phyloP scores from a whole-genome alignment of 2,888 invertebrate species.

The Orthonevra nobilis region DNA sequence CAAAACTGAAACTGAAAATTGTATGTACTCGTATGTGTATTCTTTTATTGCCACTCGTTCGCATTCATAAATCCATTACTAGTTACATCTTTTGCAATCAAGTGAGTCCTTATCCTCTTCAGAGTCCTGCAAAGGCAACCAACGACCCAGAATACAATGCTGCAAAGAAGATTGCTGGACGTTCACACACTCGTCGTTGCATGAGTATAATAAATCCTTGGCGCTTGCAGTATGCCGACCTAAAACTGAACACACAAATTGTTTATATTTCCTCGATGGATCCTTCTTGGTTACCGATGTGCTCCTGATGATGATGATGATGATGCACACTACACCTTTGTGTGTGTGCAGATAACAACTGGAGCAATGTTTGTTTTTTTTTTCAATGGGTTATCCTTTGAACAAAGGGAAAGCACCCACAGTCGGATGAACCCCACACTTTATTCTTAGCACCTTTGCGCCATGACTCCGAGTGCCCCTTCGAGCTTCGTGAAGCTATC shows the following conservation, averaged over 20 bases:
- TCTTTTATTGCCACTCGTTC: constrained; percentile 33
- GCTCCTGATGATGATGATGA: constrained; percentile 33
- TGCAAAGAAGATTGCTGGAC: constrained; percentile 12
- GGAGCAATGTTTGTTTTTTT: constrained; percentile 20
- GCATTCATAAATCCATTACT: constrained; percentile 69
- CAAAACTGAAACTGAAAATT: too few species aligned
- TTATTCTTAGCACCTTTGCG: constrained; percentile 19
- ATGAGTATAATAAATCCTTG: constrained; percentile 21
- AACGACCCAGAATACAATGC: neutral
- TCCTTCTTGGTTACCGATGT: constrained; percentile 51
- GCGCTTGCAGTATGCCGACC: too few species aligned
- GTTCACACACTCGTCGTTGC: constrained; percentile 11
- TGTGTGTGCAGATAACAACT: constrained; percentile 29
- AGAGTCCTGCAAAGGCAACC: constrained; percentile 12
- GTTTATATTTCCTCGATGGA: constrained; percentile 64
- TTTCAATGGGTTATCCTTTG: constrained; percentile 20
- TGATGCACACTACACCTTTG: constrained; percentile 43
- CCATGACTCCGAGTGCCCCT: constrained; percentile 53
- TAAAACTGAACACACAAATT: constrained; percentile 57
- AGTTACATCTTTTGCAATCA: constrained; percentile 68
- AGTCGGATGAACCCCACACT: constrained; percentile 9
- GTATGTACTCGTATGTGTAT: too few species aligned
- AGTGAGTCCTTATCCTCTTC: constrained; percentile 63
- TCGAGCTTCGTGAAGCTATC: constrained; percentile 43
- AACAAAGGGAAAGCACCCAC: constrained; percentile 43